A percentile compares a stretch with the other conserved stretches of the same genome.
These are phyloP conservation scores for Atlantisia rogersi DNA, from an alignment of 2,113 vertebrate species.

Conservation along the genomic window DNA sequence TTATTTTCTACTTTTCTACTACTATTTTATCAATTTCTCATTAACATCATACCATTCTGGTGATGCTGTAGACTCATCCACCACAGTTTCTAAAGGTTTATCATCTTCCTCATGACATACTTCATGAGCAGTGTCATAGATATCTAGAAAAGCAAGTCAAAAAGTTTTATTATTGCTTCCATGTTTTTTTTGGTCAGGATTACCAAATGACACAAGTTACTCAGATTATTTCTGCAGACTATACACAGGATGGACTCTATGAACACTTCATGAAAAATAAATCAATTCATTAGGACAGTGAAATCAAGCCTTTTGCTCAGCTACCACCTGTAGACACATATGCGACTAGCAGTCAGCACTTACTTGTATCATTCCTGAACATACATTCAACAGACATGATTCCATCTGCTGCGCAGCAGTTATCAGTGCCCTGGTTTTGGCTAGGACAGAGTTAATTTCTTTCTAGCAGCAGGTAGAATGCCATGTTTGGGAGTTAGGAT, in stretches of 20 bases:
- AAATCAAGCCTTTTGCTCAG: neutral
- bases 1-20: neutral
- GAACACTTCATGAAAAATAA: neutral
- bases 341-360: neutral
- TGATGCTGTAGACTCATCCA: neutral
- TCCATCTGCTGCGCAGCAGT: neutral
- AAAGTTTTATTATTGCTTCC: neutral
- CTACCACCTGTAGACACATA: neutral
- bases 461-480: too few species aligned
- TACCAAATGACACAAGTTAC: neutral
- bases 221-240: neutral
- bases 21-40: neutral
- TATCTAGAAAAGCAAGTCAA: neutral
- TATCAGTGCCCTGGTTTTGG: too few species aligned
- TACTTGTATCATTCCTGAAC: neutral
- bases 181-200: neutral
- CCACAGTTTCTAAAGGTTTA: neutral
- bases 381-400: rapidly evolving
- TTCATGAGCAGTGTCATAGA: rapidly evolving
- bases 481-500: too few species aligned
- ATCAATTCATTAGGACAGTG: neutral
- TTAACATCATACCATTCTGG: neutral
- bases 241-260: neutral
- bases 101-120: neutral
- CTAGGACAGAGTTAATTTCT: too few species aligned